Evolutionary conservation across 2,888 invertebrate species (phyloP), one percentile per base, ranked within the genome.

Genomic region (Cylindroiulus punctatus): DNA sequence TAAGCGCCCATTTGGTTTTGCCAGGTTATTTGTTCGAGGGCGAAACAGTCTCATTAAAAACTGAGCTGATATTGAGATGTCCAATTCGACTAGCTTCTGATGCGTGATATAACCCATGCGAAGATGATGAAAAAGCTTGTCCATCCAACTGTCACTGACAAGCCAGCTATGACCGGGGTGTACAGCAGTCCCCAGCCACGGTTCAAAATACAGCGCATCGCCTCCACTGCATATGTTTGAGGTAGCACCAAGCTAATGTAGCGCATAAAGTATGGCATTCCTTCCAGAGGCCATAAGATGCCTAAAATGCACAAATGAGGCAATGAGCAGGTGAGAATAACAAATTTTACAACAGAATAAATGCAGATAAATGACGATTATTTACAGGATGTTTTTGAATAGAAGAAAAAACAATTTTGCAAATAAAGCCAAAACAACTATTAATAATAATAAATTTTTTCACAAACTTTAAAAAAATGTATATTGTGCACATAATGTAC

Each of bases 251-350:
- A 91, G 7, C 91, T 90, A 40, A 92, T 88, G 87, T 91, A 92
- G 89, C 95, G 93, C 47, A 98, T 92, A 87, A 95, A 93, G 89
- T 94, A 93, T 1, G 98, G 98, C 96, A 98, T 98, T 87, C 97
- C 97, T 91, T 98, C 97, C 88, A 98, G 95, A 87, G 98, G 98
- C 98, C 98, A 98, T 90, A 98, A 96, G 65, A 98, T 97, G 86
- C 98, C 98, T 94, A 82, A n/a, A 14, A 82, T 17, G 2, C 14
- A 52, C 22, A 65, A 17, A 19, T 26, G 12, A 30, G 30, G 30
- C 2, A 1, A 12, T 76, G 76, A 76, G 76, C 1, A 26, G 4
- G 4, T 7, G 40, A 40, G 8, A 40, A 40, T 40, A 8, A 40
- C 8, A 7, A 40, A 40, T 40, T 40, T 40, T 40, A 7, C 40